Conservation (phyloP, 2,113 vertebrate genomes). For the Gavialis gangeticus region DNA sequence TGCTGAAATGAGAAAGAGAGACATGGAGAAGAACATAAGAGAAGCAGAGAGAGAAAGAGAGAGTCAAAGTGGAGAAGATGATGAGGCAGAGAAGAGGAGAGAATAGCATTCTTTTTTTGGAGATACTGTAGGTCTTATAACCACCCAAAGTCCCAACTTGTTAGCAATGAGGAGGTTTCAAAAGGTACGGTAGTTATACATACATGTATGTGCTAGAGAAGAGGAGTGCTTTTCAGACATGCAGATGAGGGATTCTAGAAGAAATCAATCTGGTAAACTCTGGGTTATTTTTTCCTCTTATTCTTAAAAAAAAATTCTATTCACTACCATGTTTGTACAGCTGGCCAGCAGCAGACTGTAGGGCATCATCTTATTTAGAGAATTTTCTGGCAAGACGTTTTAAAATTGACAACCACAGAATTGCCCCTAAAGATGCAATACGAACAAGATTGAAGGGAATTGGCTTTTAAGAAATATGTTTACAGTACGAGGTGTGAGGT, state of each 20-base stretch:
- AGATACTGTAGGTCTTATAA: not conserved
- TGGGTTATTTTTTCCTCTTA: not conserved
- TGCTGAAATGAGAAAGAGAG: not conserved
- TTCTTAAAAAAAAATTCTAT: not conserved
- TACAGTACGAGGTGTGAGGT: not conserved
- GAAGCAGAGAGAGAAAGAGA: not conserved
- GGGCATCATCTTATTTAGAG: not conserved
- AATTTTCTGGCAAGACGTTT: accelerated
- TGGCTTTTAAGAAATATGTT: accelerated
- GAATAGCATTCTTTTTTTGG: not conserved
- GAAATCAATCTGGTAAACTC: not conserved
- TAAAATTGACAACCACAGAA: accelerated
- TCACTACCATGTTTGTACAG: not conserved
- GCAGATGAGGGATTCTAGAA: not conserved
- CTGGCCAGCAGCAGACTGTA: not conserved
- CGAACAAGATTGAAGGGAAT: not conserved
- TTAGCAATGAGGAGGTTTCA: not conserved
- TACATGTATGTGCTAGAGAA: not conserved
- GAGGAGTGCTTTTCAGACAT: accelerated
- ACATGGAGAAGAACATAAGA: not conserved
- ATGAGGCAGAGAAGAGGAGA: not conserved
- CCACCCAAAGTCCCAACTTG: not conserved
- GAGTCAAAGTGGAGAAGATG: not conserved
- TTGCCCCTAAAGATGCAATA: not conserved
- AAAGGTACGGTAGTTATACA: not conserved